These are phyloP conservation scores for Crematogaster levior DNA, from an alignment of 2,888 invertebrate species.

Conservation along the genomic window DNA sequence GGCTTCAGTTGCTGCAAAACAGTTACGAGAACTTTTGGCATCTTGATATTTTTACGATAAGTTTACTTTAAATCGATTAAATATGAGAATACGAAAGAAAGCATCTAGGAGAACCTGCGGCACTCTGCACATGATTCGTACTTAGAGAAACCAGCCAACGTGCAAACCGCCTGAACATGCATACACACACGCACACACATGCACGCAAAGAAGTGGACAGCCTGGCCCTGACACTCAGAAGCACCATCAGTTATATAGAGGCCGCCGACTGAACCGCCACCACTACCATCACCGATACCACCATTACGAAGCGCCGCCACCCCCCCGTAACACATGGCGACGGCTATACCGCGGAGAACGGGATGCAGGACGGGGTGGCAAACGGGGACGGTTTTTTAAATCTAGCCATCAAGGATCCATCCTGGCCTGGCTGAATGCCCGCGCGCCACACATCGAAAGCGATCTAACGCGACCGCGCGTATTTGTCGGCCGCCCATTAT, in stretches of 20 bases:
- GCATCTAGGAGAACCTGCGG: background rate
- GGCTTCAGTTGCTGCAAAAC: too few species aligned
- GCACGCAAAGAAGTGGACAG: conserved; percentile 83
- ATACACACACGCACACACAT: conserved; percentile 62
- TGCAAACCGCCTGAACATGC: conserved; percentile 39
- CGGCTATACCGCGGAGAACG: conserved; percentile 55
- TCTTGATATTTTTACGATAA: background rate
- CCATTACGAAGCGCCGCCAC: conserved; percentile 51
- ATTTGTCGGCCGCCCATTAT: conserved; percentile 77
- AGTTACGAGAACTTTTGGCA: background rate
- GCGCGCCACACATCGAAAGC: conserved; percentile 75
- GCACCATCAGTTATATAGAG: conserved; percentile 84
- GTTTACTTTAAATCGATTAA: background rate
- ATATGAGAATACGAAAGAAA: background rate
- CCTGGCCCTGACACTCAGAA: conserved; percentile 84
- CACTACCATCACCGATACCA: conserved; percentile 59
- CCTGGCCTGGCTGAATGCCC: conserved; percentile 80
- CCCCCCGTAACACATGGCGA: conserved; percentile 74
- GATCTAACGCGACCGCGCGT: conserved; percentile 76
- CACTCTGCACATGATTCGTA: conserved; percentile 28
- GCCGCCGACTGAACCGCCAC: conserved; percentile 75
- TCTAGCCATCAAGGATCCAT: conserved; percentile 81
- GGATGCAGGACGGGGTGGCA: conserved; percentile 46
- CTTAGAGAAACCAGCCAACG: conserved; percentile 46
- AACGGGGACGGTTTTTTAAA: conserved; percentile 78